Percentiles rank a stretch among this genome's conserved stretches.
Conservation (phyloP, 2,113 vertebrate species). For the Macrotus californicus region DNA sequence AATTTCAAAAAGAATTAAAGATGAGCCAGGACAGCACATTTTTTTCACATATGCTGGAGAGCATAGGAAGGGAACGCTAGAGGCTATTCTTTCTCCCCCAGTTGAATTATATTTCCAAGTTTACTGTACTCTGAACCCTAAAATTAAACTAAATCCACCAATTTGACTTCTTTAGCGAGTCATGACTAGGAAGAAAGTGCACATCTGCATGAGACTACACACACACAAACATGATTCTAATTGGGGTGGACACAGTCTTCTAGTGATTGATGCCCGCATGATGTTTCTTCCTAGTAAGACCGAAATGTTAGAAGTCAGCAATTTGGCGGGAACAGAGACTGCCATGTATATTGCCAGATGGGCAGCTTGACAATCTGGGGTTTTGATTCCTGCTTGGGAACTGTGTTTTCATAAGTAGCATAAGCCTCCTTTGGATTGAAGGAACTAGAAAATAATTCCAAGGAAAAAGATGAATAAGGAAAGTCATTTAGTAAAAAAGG, state of each 20-base stretch:
- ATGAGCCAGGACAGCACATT: conserved; percentile 10
- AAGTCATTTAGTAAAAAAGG: neutral
- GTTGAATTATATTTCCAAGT: conserved; percentile 57
- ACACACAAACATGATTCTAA: conserved; percentile 19
- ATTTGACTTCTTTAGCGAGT: conserved; percentile 14
- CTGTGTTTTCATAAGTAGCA: conserved; percentile 49
- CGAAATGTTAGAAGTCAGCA: conserved; percentile 68
- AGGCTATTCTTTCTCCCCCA: conserved; percentile 1
- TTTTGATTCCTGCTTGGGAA: conserved; percentile 53
- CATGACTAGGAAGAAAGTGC: neutral
- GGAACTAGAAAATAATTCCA: conserved; percentile 21
- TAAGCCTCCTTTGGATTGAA: neutral
- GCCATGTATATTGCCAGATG: conserved; percentile 49
- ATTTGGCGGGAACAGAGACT: conserved; percentile 43
- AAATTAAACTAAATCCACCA: conserved; percentile 43
- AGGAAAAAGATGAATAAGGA: neutral
- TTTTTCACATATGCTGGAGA: conserved; percentile 27
- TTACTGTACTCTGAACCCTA: conserved; percentile 13
- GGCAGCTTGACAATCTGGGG: conserved; percentile 53
- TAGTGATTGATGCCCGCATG: neutral
- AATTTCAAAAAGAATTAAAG: conserved; percentile 54
- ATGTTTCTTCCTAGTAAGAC: conserved; percentile 36
- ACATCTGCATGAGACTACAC: neutral
- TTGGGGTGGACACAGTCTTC: neutral
- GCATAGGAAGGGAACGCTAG: neutral